Conservation (phyloP, 2,113 vertebrate species). For the Murina feae region DNA sequence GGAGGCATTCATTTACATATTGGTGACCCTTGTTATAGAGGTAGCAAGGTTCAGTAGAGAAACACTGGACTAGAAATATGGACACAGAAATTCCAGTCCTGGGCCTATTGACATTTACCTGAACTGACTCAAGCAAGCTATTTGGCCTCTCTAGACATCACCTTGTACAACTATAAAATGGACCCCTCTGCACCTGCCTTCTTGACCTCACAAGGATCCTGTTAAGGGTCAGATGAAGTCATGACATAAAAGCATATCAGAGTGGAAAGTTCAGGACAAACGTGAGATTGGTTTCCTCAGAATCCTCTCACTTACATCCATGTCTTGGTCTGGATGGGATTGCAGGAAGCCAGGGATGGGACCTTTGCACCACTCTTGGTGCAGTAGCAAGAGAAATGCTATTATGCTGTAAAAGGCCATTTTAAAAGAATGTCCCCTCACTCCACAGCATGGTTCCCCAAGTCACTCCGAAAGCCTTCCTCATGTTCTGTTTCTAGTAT, state of each 20-base stretch:
- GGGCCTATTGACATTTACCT: neutral
- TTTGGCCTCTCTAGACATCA: neutral
- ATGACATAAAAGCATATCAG: neutral
- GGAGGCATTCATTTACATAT: neutral
- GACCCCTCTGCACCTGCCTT: neutral
- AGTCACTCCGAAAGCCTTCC: neutral
- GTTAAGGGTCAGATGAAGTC: neutral
- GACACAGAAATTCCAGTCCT: neutral
- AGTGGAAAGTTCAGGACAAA: neutral
- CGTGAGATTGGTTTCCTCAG: neutral
- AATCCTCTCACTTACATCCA: neutral
- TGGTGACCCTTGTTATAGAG: neutral
- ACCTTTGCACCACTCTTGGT: neutral
- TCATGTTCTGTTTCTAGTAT: neutral
- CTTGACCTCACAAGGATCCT: neutral
- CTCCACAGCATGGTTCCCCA: neutral
- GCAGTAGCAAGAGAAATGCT: neutral
- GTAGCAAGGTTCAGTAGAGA: neutral
- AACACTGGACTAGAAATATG: neutral
- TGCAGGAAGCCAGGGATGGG: neutral
- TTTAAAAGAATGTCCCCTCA: neutral
- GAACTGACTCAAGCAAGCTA: neutral
- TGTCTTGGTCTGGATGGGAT: neutral
- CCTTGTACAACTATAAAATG: neutral
- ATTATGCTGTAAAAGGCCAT: neutral